phyloP scores from a whole-genome alignment of 1,140 invertebrate genomes.

The Chionoecetes opilio region DNA sequence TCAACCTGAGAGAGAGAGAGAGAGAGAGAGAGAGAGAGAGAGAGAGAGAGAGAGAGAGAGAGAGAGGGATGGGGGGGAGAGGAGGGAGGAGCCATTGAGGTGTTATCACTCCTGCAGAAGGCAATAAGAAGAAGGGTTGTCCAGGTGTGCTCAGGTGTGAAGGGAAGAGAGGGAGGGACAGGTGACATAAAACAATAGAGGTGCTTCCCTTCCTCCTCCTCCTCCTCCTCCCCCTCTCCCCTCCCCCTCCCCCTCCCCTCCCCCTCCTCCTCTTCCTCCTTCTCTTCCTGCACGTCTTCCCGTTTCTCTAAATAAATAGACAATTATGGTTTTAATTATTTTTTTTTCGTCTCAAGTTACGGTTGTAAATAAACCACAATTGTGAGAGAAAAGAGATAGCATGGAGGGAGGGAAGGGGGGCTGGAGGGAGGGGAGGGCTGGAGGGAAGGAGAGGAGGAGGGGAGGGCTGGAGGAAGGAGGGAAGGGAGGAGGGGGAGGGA shows the following conservation, averaged over 20 bases:
- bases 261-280: not conserved
- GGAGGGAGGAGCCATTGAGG: not conserved
- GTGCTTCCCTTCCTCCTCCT: not conserved
- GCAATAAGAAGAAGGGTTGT: not conserved
- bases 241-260: no score
- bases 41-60: slow-evolving; percentile 22
- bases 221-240: not conserved
- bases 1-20: not conserved
- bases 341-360: slow-evolving; percentile 22
- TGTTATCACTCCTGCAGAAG: not conserved
- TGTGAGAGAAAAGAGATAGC: not conserved
- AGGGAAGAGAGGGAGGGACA: not conserved
- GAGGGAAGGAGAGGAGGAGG: not conserved
- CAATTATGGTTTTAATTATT: not conserved
- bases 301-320: slow-evolving; percentile 8
- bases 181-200: not conserved
- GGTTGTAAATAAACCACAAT: not conserved
- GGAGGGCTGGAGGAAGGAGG: not conserved
- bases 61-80: not conserved
- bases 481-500: no score
- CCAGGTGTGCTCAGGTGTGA: not conserved
- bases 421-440: no score
- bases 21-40: not conserved
- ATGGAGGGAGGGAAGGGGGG: no score
- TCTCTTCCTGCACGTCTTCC: not conserved